Evolutionary conservation across 1,140 invertebrate species (phyloP).

Genomic region (Nasonia giraulti): DNA sequence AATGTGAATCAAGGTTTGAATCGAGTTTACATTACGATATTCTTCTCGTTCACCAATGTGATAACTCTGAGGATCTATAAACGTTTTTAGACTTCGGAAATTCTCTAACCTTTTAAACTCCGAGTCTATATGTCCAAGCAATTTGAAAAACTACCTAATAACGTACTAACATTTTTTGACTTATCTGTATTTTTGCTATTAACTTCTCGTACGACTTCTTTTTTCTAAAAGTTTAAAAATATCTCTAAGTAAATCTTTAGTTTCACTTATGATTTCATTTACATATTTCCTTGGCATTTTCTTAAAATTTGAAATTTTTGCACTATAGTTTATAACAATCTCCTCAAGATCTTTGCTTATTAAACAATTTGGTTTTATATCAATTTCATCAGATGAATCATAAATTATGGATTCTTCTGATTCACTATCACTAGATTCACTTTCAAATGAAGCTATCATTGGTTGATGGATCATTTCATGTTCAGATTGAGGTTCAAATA

Average conservation of each 20-base stretch:
- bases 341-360: neutral
- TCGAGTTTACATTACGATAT: no score
- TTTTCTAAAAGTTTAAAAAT: conserved; percentile 36
- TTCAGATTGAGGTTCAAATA: neutral
- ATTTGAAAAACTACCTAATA: no score
- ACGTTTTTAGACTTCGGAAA: no score
- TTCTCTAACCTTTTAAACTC: no score
- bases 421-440: neutral
- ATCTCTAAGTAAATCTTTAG: conserved; percentile 34
- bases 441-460: neutral
- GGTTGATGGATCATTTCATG: neutral
- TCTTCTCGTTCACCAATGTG: no score
- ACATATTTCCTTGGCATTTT: conserved; percentile 45
- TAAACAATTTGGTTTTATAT: neutral
- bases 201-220: conserved; percentile 22
- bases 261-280: conserved; percentile 30
- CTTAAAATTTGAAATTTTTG: conserved; percentile 16
- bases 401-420: conserved; percentile 6
- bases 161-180: no score
- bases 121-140: no score
- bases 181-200: neutral
- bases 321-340: neutral
- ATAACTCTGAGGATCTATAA: no score
- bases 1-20: no score
- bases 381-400: neutral